Evolutionary conservation across 2,797 vertebrate species (phyloP), one percentile per base, ranked within the genome.

Genomic region (Manis pentadactyla): DNA sequence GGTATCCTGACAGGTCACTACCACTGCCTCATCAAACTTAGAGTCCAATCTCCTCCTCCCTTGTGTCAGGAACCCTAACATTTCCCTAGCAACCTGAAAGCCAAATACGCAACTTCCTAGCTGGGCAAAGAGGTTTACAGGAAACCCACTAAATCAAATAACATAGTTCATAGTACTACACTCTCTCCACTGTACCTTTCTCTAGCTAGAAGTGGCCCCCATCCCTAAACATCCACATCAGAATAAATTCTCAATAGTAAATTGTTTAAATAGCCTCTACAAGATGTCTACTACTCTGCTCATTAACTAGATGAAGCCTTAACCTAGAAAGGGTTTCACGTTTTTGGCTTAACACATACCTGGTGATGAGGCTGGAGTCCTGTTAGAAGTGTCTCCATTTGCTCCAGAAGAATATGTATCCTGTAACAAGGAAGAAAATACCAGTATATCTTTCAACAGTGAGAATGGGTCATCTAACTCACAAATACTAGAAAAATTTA

Each of bases 271-370:
- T 1, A 75, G 9, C 37, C 27, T 71, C 51, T 59, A 64, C 4
- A 51, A 79, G 63, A 82, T 34, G 4, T 66, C 49, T 55, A 9
- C 49, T 31, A 66, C 21, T 71, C 51, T 27, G 37, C 18, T 89
- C 21, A n/a, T 71, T 57, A 37, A 42, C 0, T 18, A 71, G 17
- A 57, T 81, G 51, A 82, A 93, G 37, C 27, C 31, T 93, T 69
- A 59, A 51, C 6, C 49, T 59, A 64, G 37, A 77, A 25, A 69
- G 7, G 1, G 49, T 46, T 71, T 53, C 27, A 59, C 12, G 23
- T 82, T 75, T 73, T 83, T 31, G 25, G 27, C 10, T 49, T 93
- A 53, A 53, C 75, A 97, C 98, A 53, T 98, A 98, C 98, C 98
- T 8, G 97, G 66, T 11, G 68, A 97, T n/a, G 83, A 96, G 25